These are phyloP conservation scores for Egretta garzetta DNA, from an alignment of 2,113 vertebrate genomes.

Conservation along the genomic window DNA sequence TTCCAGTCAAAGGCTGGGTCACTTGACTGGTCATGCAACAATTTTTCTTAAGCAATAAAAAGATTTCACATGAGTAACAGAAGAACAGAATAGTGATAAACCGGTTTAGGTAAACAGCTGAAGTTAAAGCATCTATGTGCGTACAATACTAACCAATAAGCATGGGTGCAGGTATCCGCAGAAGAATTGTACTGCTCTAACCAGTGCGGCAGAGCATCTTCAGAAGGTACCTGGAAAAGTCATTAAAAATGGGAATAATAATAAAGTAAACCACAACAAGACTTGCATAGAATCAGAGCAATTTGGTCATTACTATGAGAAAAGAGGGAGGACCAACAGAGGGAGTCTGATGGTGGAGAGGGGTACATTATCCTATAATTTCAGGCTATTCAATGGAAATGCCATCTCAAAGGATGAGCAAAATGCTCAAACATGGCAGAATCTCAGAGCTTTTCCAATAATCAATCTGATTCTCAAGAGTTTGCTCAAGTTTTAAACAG, in stretches of 20 bases:
- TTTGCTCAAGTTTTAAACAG: not conserved
- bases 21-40: not conserved
- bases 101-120: not conserved
- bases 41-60: not conserved
- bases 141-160: conserved; percentile 86
- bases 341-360: not conserved
- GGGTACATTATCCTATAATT: not conserved
- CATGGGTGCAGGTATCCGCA: conserved; percentile 92
- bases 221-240: conserved; percentile 86
- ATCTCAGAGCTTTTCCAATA: not conserved
- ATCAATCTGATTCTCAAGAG: not conserved
- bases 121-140: not conserved
- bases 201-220: conserved; percentile 94
- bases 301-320: not conserved
- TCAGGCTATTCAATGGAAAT: not conserved
- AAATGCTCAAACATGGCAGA: not conserved
- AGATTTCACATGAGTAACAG: not conserved
- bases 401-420: not conserved
- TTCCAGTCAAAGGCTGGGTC: not conserved
- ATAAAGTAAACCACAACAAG: not conserved
- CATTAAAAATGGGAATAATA: not conserved
- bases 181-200: conserved; percentile 93
- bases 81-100: not conserved
- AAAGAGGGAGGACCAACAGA: not conserved
- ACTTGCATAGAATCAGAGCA: not conserved